phyloP scores from a whole-genome alignment of 2,113 vertebrate species.

The Poecile atricapillus region DNA sequence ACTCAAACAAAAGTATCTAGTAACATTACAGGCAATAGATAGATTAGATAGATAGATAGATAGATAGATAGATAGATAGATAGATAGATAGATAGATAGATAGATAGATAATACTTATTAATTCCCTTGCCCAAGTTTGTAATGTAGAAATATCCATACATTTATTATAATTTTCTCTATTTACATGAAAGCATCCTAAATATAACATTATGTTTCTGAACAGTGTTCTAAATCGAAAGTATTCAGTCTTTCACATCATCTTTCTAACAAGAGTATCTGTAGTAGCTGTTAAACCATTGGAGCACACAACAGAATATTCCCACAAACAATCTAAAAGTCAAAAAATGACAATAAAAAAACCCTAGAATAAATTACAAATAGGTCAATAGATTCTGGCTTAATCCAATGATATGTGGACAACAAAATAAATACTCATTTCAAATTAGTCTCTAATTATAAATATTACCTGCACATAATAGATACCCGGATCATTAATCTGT shows the following conservation, averaged over 20 bases:
- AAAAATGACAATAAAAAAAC: not conserved
- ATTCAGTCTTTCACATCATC: not conserved
- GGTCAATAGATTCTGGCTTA: not conserved
- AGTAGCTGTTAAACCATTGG: not conserved
- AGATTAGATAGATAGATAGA: not conserved
- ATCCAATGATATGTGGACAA: not conserved
- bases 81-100: not conserved
- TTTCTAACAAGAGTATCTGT: not conserved
- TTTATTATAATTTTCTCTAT: conserved; percentile 34
- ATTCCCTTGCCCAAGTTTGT: not conserved
- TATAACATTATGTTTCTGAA: not conserved
- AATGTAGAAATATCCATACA: conserved; percentile 23
- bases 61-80: not conserved
- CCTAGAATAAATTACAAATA: not conserved
- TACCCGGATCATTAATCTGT: not conserved
- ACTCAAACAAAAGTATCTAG: conserved; percentile 10
- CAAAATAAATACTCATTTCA: conserved; percentile 36
- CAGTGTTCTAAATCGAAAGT: conserved; percentile 1
- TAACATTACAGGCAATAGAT: not conserved
- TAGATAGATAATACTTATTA: not conserved
- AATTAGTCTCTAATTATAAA: conserved; percentile 31
- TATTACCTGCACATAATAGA: conserved; percentile 4
- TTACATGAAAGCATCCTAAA: conserved; percentile 36
- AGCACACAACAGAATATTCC: not conserved
- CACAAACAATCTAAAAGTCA: not conserved